Conservation (phyloP, 2,888 invertebrate species). For the Falcaria lacertinaria region DNA sequence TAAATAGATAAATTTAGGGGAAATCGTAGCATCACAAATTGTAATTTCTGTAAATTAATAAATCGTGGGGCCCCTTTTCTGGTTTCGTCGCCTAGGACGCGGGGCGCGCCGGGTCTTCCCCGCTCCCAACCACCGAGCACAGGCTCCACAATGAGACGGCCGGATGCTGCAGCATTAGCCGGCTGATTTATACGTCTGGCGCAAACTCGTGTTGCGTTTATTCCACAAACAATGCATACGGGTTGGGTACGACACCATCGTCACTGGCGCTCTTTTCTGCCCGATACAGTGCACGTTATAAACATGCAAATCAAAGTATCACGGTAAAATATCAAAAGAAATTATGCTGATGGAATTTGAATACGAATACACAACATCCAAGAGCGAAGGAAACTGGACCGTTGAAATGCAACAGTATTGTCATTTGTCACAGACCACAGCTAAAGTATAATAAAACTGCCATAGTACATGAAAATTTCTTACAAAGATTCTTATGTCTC, state of each 20-base stretch:
- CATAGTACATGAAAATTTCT: neutral
- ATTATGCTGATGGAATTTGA: slow-evolving; percentile 45
- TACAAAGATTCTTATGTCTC: too few relatives aligned
- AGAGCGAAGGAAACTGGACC: slow-evolving; percentile 7
- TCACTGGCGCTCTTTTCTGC: slow-evolving; percentile 33
- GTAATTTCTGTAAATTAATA: slow-evolving; percentile 62
- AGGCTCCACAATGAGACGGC: slow-evolving; percentile 53
- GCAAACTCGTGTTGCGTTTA: slow-evolving; percentile 52
- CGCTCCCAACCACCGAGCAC: slow-evolving; percentile 13
- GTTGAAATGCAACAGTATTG: neutral
- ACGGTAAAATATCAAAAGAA: slow-evolving; percentile 40
- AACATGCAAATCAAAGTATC: slow-evolving; percentile 49
- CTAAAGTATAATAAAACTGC: neutral
- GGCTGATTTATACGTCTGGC: slow-evolving; percentile 76
- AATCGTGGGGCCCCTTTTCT: slow-evolving; percentile 55
- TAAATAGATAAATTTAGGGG: slow-evolving; percentile 2
- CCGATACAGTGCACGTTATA: slow-evolving; percentile 34
- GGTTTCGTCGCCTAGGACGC: slow-evolving; percentile 38
- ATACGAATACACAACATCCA: slow-evolving; percentile 38
- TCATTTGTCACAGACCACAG: too few relatives aligned
- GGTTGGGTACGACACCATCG: too few relatives aligned
- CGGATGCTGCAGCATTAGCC: slow-evolving; percentile 72
- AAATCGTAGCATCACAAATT: slow-evolving; percentile 30
- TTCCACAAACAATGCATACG: slow-evolving; percentile 60
- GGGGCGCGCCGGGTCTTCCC: slow-evolving; percentile 10